Evolutionary conservation across 1,140 invertebrate genomes (phyloP).

Genomic region (Cydia strobilella): DNA sequence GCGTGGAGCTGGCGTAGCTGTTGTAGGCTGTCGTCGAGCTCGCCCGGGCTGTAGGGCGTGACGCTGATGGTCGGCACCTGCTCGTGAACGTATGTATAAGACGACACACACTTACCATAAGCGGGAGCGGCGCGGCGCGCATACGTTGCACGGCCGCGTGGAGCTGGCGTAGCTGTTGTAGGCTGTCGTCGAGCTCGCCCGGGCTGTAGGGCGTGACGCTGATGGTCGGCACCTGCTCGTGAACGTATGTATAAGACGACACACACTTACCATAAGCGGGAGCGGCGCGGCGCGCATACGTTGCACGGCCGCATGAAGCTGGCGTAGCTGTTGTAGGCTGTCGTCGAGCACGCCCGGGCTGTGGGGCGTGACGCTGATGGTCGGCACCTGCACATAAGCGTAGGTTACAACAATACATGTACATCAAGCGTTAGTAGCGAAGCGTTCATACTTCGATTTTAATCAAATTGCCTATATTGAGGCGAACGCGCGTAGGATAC

Average conservation of each 20-base stretch:
- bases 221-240: slow-evolving; percentile 82
- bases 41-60: slow-evolving; percentile 89
- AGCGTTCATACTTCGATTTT: no score
- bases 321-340: slow-evolving; percentile 87
- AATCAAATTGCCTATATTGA: no score
- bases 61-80: slow-evolving; percentile 93
- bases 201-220: slow-evolving; percentile 93
- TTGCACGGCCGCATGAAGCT: slow-evolving; percentile 87
- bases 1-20: slow-evolving; percentile 88
- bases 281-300: slow-evolving; percentile 86
- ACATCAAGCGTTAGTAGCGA: no score
- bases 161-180: slow-evolving; percentile 87
- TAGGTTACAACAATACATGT: no score
- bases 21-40: slow-evolving; percentile 87
- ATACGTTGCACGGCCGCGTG: slow-evolving; percentile 79
- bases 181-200: slow-evolving; percentile 85
- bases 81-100: no score
- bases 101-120: no score
- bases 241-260: no score
- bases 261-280: slow-evolving; percentile 56
- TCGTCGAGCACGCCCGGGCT: slow-evolving; percentile 87
- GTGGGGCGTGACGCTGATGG: slow-evolving; percentile 92
- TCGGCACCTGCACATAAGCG: slow-evolving; percentile 82
- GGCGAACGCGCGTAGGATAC: no score
- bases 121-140: no score